Conservation (phyloP, 2,797 vertebrate species). For the Rhadinocentrus ornatus region DNA sequence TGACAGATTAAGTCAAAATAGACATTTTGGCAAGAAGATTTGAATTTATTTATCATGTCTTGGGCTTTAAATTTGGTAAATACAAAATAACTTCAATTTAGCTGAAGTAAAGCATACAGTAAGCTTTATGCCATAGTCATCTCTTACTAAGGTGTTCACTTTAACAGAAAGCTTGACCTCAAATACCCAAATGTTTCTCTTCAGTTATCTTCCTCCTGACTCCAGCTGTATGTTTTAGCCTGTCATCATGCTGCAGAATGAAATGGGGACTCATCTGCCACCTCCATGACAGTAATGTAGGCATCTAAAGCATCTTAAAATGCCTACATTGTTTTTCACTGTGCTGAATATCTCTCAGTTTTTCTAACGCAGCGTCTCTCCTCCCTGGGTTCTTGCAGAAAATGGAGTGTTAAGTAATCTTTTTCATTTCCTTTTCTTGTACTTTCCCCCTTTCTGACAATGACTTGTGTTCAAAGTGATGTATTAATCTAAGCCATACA, state of each 20-base stretch:
- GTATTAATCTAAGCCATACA: conserved; percentile 82
- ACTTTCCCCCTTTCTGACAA: conserved; percentile 65
- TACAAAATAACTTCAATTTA: background rate
- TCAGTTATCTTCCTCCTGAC: background rate
- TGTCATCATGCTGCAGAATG: conserved; percentile 10
- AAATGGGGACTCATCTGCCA: background rate
- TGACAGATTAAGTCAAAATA: background rate
- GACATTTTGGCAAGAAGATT: background rate
- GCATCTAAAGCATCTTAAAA: background rate
- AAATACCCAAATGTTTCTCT: background rate
- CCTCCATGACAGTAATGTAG: background rate
- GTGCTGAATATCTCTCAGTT: conserved; percentile 6
- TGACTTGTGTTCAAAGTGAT: conserved; percentile 78
- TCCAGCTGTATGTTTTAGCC: background rate
- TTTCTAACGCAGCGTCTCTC: conserved; percentile 43
- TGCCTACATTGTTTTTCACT: background rate
- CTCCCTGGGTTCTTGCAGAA: conserved; percentile 52
- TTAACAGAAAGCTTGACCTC: background rate
- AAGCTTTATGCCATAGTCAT: background rate
- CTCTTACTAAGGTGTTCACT: background rate
- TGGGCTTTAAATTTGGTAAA: background rate
- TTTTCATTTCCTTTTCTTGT: conserved; percentile 75
- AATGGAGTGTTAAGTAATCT: conserved; percentile 71
- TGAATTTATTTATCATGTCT: background rate
- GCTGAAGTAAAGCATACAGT: background rate